phyloP scores from a whole-genome alignment of 2,888 invertebrate genomes.

The Cosmorhoe ocellata region DNA sequence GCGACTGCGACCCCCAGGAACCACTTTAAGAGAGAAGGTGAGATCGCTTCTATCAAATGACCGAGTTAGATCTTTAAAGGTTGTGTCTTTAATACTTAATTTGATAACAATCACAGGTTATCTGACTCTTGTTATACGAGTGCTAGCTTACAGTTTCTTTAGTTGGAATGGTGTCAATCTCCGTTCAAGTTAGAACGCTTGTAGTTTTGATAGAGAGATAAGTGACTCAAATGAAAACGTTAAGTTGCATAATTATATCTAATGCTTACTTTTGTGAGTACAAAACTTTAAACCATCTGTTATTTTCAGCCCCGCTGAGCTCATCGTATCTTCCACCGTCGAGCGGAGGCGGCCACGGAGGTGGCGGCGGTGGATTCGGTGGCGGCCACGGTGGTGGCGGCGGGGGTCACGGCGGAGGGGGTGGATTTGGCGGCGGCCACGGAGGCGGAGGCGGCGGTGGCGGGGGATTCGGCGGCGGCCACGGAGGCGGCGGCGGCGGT shows the following conservation, averaged over 20 bases:
- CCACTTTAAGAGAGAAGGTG: conserved; percentile 72
- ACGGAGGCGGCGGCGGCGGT: conserved; percentile 63
- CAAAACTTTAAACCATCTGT: background rate
- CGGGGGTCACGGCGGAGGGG: conserved; percentile 40
- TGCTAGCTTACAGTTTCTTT: too few relatives aligned
- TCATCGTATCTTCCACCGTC: conserved; percentile 84
- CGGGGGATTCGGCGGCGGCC: conserved; percentile 20
- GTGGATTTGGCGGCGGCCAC: conserved; percentile 58
- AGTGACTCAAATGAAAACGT: too few relatives aligned
- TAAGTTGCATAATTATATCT: too few relatives aligned
- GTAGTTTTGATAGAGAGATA: too few relatives aligned
- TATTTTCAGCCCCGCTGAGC: conserved; percentile 74
- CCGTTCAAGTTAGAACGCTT: too few relatives aligned
- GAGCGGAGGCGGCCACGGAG: conserved; percentile 46
- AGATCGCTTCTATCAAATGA: conserved; percentile 15
- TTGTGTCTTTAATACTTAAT: too few relatives aligned
- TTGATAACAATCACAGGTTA: too few relatives aligned
- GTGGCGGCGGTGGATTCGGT: conserved; percentile 33
- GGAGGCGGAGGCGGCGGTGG: conserved; percentile 38
- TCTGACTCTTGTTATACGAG: too few relatives aligned
- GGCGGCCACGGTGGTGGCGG: conserved; percentile 56
- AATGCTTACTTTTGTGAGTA: background rate
- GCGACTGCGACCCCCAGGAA: conserved; percentile 53
- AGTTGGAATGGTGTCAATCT: too few relatives aligned
- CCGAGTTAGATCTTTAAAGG: background rate